These are phyloP conservation scores for Calliopum simillimum DNA, from an alignment of 2,888 invertebrate species.

Conservation along the genomic window DNA sequence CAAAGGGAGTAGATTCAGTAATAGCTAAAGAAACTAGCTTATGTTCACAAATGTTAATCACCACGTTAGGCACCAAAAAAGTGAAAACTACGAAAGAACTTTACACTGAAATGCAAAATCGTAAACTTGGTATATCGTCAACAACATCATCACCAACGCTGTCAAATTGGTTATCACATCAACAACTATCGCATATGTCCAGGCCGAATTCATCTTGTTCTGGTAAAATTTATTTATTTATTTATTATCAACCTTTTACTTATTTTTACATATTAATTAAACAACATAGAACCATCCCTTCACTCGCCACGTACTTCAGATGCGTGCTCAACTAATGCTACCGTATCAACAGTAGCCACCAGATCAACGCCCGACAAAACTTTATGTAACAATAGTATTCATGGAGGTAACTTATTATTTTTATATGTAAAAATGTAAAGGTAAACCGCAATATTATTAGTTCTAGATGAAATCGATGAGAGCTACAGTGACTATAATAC, in stretches of 20 bases:
- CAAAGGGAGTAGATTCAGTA: slow-evolving; percentile 64
- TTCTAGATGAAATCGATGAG: slow-evolving; percentile 48
- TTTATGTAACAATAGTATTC: slow-evolving; percentile 37
- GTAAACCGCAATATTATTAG: slow-evolving; percentile 1
- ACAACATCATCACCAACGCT: slow-evolving; percentile 51
- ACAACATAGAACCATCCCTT: slow-evolving; percentile 54
- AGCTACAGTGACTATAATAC: slow-evolving; percentile 59
- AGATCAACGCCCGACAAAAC: slow-evolving; percentile 50
- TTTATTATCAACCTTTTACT: background rate
- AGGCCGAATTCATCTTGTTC: slow-evolving; percentile 62
- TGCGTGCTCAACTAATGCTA: slow-evolving; percentile 54
- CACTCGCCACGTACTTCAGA: slow-evolving; percentile 60
- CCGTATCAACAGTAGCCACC: slow-evolving; percentile 48
- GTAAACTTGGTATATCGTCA: slow-evolving; percentile 52
- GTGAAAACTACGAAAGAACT: slow-evolving; percentile 67
- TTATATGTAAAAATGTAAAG: slow-evolving; percentile 3
- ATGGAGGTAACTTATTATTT: slow-evolving; percentile 44
- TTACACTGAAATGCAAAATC: slow-evolving; percentile 65
- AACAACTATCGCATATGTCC: slow-evolving; percentile 38
- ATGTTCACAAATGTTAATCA: slow-evolving; percentile 57
- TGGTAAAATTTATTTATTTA: slow-evolving; percentile 50
- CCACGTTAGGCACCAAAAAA: slow-evolving; percentile 60
- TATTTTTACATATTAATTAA: background rate
- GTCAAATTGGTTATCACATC: slow-evolving; percentile 46
- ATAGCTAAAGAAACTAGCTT: slow-evolving; percentile 60